Conservation (phyloP, 2,888 invertebrate species). For the Drosophila cognata region DNA sequence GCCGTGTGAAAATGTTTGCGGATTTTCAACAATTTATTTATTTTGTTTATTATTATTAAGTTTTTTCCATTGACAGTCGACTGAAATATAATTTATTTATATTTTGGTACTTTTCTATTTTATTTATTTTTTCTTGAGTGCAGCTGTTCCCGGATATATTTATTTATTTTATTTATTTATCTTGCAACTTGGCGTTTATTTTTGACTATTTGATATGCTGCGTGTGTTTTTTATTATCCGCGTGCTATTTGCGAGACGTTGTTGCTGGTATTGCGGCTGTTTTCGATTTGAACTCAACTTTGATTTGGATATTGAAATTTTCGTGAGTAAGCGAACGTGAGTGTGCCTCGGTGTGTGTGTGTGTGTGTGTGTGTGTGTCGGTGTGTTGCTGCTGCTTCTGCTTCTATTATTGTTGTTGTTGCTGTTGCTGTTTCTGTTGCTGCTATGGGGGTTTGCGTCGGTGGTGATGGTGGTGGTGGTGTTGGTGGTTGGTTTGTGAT, state of each 20-base stretch:
- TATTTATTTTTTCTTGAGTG: conserved; percentile 12
- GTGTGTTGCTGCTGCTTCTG: conserved; percentile 53
- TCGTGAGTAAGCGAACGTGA: conserved; percentile 72
- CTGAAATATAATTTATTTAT: background rate
- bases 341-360: conserved; percentile 28
- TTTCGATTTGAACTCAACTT: conserved; percentile 84
- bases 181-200: conserved; percentile 40
- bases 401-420: conserved; percentile 21
- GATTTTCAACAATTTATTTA: conserved; percentile 20
- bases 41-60: conserved; percentile 6
- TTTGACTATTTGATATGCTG: conserved; percentile 62
- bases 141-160: conserved; percentile 21
- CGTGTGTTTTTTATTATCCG: conserved; percentile 72
- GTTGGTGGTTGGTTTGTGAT: conserved; percentile 66
- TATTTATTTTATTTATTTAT: conserved; percentile 18
- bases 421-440: conserved; percentile 38
- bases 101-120: background rate
- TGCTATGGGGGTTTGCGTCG: conserved; percentile 58
- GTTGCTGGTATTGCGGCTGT: conserved; percentile 83
- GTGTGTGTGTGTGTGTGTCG: conserved; percentile 37
- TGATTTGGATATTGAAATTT: conserved; percentile 83
- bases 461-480: conserved; percentile 51
- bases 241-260: conserved; percentile 80
- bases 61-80: conserved; percentile 7
- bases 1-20: conserved; percentile 39